Base-by-base conservation (phyloP, 2,797 vertebrate species). In the Characodon lateralis region DNA sequence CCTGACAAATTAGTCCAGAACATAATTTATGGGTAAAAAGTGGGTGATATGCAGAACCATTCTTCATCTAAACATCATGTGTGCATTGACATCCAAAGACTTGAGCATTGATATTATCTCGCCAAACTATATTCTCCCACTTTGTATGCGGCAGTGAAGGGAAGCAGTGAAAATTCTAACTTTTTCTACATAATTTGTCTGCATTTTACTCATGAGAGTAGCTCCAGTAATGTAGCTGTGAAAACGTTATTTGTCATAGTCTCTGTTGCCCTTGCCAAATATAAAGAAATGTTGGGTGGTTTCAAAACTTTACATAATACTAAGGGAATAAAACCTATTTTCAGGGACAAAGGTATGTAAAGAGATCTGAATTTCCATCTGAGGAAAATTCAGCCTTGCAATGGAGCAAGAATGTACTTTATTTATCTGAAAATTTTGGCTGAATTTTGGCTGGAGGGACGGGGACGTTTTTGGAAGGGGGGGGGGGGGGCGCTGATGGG, bases 401-500 rank as follows among this genome's bases (percentile, higher is more conserved):
- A 18, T 31, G 5, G 28, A 59, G 22, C 14, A 68, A 71, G 20
- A 39, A 51, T 71, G 22, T 26, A n/a, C 72, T 53, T 20, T 55
- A 61, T 59, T 31, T 26, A 28, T 69, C 35, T 75, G 10, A 16
- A 48, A 78, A 2, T 31, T 55, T 55, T 28, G 68, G 55, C 20
- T n/a, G 74, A 78, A 2, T 31, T 55, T 55, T 28, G 68, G 55
- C 20, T n/a, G 74, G 10, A 77, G 70, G 81, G 75, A 68, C 8
- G 50, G 24, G 55, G 73, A 73, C 41, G 2, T 69, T 79, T 71
- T 73, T 6, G 9, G 48, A 13, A 72, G 69, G 41, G 74, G 12
- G 10, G 39, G 31, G 31, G 31, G 12, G 10, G 39, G n/a, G 69
- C 75, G 88, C 76, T 91, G 90, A 90, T 74, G 88, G 83, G 87